Evolutionary conservation across 2,888 invertebrate genomes (phyloP), one percentile per base, ranked within the genome.

Genomic region (Apeira syringaria): DNA sequence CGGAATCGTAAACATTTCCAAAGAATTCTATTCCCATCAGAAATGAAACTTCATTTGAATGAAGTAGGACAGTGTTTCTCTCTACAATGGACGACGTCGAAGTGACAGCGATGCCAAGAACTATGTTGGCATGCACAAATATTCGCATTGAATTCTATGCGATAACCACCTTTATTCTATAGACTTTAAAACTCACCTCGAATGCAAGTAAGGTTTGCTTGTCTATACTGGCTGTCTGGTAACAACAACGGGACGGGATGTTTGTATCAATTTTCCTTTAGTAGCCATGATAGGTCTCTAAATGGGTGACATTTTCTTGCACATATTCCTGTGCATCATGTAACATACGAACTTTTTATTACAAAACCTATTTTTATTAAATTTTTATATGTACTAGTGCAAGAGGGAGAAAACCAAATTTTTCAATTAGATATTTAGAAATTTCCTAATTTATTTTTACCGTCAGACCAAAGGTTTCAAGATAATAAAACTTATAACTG

Each of bases 181-280:
- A 20, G 1, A 1, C 8, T 1, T 34, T 42, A 50, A 22, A 35
- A 40, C 11, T 9, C 2, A 12, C 17, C 9, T 18, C 31, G 6
- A 26, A 33, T 7, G 34, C 25, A 29, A 18, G 9, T 39, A 20
- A 24, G n/a, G 10, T 32, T 33, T 26, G 39, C 27, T 25, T 29
- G 31, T 39, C 41, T 44, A 37, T 47, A 36, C 32, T 35, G n/a
- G 37, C 29, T 32, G 53, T 47, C 50, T 41, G 47, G 30, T 29
- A 42, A 37, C 32, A 22, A 41, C 34, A 20, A 42, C 27, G 29
- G 39, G 47, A 43, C 51, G 34, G 52, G 53, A 57, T 51, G 47
- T 50, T 46, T 42, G 50, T 57, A 55, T 60, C 53, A 55, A 56
- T 60, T 55, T 56, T 50, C 45, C 47, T 42, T 35, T 36, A 49